Conservation (phyloP, 2,888 invertebrate genomes). For the Papilio elwesi region DNA sequence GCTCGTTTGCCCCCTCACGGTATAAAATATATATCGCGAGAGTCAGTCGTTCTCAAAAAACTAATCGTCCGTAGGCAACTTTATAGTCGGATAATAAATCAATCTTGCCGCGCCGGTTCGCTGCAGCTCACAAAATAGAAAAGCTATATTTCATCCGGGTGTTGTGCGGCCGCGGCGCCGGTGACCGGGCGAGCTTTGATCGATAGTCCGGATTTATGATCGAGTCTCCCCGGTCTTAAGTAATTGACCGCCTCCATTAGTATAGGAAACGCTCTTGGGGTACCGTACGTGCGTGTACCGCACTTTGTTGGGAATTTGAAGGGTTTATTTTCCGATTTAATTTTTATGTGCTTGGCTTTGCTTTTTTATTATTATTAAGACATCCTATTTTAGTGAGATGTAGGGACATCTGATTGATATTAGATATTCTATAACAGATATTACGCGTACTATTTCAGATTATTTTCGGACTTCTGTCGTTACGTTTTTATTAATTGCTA, state of each 20-base stretch:
- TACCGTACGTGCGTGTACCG: constrained; percentile 27
- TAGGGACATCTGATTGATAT: too few species aligned
- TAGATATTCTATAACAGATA: too few species aligned
- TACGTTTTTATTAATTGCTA: too few species aligned
- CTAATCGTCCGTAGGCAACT: constrained; percentile 40
- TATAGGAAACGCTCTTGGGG: constrained; percentile 51
- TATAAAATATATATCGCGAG: neutral
- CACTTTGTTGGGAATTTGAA: constrained; percentile 18
- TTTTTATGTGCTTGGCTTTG: neutral
- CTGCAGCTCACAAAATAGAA: constrained; percentile 51
- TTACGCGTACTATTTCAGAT: too few species aligned
- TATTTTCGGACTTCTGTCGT: too few species aligned
- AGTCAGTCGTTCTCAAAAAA: constrained; percentile 26
- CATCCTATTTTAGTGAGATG: neutral
- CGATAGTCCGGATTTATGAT: constrained; percentile 80
- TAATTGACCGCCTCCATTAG: constrained; percentile 82
- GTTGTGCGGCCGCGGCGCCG: constrained; percentile 45
- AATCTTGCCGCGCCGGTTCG: constrained; percentile 42
- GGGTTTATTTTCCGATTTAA: constrained; percentile 1
- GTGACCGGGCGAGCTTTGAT: constrained; percentile 72
- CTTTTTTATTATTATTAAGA: neutral
- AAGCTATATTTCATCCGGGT: constrained; percentile 51
- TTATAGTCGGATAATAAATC: constrained; percentile 51
- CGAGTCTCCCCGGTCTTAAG: constrained; percentile 78
- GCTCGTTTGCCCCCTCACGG: too few species aligned